Evolutionary conservation across 1,140 invertebrate genomes (phyloP), one percentile per base, ranked within the genome.

Genomic region (Leptinotarsa lineolata): DNA sequence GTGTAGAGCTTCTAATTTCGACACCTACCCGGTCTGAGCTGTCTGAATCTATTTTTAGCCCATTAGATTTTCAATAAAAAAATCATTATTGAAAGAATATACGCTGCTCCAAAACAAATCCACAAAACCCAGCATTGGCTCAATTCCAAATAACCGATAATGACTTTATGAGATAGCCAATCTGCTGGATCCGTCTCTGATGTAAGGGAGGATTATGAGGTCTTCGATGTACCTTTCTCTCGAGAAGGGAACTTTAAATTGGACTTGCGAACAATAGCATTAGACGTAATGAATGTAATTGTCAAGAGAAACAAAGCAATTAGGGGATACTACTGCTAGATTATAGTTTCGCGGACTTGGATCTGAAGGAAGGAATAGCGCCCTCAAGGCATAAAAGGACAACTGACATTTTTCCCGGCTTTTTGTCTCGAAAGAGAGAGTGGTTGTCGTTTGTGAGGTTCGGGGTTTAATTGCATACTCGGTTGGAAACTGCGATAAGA

Each of bases 301-400:
- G 72, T 68, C 44, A 54, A 48, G 68, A 68, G 74, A 76, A 76
- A 76, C 74, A 76, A 76, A 64, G 74, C 74, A 73, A 75, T 75
- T 75, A 75, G 46, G 60, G 61, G 61, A 63, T 63, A 63, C 20
- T 15, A 20, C 61, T 30, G 13, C 61, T 63, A 13, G 48, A 54
- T 16, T 54, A 15, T 54, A 54, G 48, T 54, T 54, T 4, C n/a
- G 15, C 48, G 48, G 48, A 54, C 48, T 54, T 18, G 48, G 30
- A 39, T 39, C 30, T 39, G 30, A 39, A 15, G 48, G 48, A 15
- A 54, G 16, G n/a, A 16, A 15, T 54, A 54, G 13, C n/a, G 15
- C 48, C 48, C 48, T 18, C 12, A 54, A 18, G 5, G n/a, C n/a
- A 54, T 54, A 54, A 54, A 54, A 54, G 48, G n/a, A 54, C 48